Evolutionary conservation across 2,888 invertebrate species (phyloP), one percentile per base, ranked within the genome.

Genomic region (Anthophora plumipes): DNA sequence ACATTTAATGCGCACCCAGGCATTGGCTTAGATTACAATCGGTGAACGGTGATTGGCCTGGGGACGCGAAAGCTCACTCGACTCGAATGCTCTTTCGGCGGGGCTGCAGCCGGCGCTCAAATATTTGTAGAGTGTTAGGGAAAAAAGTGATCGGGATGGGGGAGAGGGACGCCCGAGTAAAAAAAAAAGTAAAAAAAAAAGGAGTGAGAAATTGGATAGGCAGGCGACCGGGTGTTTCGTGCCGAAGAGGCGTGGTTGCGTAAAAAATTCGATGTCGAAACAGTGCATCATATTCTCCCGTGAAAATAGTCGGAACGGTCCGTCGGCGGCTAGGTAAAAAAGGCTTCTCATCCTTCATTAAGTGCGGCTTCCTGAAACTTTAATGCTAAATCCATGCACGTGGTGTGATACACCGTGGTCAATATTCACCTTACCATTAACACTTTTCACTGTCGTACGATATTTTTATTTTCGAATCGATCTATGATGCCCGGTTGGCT

Each of bases 1-100:
- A 91, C 91, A 91, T 91, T 91, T 91, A 91, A 91, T 91, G 91
- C 89, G 88, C 88, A 85, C 85, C 89, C 88, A 89, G 85, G 85
- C 85, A 86, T 86, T 83, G 85, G 88, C 88, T 88, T 88, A 86
- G 88, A 85, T 88, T 88, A 87, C 87, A 86, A 88, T 86, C 88
- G 88, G 81, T 77, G 88, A 86, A 83, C 87, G 74, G 74, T 78
- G 86, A 87, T 88, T 86, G 84, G 86, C 81, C 84, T 68, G 81
- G 81, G 84, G 84, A 83, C 74, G 86, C 88, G 80, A 87, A 87
- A 87, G 86, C 88, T 87, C 87, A 88, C 88, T 87, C 87, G 84
- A 88, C 87, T 87, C 88, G 84, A 86, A 85, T 87, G 87, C 87
- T 88, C 87, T 87, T 88, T 86, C 84, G 64, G 57, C 73, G 76